A percentile compares a stretch with the other conserved stretches of the same genome.
phyloP scores from a whole-genome alignment of 1,140 invertebrate genomes.

The Dreissena polymorpha region DNA sequence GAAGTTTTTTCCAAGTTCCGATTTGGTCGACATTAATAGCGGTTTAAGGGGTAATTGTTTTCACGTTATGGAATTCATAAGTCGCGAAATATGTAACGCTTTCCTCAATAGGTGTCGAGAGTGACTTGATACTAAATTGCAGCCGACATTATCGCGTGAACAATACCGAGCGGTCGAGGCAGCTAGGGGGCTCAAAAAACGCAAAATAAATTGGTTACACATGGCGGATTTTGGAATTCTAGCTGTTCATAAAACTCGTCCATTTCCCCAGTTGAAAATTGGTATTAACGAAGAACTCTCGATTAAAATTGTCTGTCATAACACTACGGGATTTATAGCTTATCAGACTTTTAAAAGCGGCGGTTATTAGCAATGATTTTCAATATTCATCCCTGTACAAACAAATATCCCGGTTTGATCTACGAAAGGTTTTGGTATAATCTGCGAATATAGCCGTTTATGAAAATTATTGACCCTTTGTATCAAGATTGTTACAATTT shows the following conservation, averaged over 20 bases:
- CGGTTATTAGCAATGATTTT: slow-evolving; percentile 10
- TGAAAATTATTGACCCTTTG: slow-evolving; percentile 7
- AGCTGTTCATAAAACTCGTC: too few relatives aligned
- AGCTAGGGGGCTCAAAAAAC: neutral
- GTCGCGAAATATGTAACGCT: too few relatives aligned
- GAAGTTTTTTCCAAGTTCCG: too few relatives aligned
- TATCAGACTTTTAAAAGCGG: slow-evolving; percentile 8
- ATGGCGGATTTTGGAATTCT: neutral
- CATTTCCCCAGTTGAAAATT: too few relatives aligned
- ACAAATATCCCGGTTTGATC: slow-evolving; percentile 9
- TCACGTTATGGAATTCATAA: neutral
- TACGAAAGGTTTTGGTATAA: neutral
- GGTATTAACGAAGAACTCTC: too few relatives aligned
- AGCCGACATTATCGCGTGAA: too few relatives aligned
- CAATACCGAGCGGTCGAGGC: too few relatives aligned
- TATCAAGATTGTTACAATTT: neutral
- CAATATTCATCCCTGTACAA: neutral
- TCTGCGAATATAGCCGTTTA: neutral
- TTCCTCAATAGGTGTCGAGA: too few relatives aligned
- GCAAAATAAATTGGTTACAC: slow-evolving; percentile 3
- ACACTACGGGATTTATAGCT: neutral
- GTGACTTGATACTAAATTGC: too few relatives aligned
- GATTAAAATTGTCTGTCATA: too few relatives aligned
- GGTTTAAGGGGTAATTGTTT: slow-evolving; percentile 5
- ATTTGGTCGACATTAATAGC: neutral